Base-by-base conservation (phyloP, 2,113 vertebrate genomes). In the Lampris incognitus region DNA sequence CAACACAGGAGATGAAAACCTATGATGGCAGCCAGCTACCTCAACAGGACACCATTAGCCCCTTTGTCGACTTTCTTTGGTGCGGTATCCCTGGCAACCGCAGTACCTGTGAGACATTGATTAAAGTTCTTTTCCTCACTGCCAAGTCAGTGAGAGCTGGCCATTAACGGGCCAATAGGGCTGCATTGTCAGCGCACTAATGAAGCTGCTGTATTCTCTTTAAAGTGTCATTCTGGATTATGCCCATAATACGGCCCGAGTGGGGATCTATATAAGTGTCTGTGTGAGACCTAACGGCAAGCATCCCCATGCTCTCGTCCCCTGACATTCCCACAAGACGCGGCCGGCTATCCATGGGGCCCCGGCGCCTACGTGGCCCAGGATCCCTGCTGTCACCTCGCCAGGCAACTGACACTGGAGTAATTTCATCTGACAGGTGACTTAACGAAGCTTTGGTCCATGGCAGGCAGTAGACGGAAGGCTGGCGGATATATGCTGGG, bases 351-450 rank as follows among this genome's bases (percentile, higher is more conserved):
- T 59, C 51, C 66, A 70, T 3, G 55, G 80, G 69, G 74, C 72
- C 69, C 42, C 51, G 59, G 82, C 69, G 69, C 86, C 85, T 76
- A 51, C 72, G 13, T 24, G 5, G 75, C 78, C 54, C 64, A 1
- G 79, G 76, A 86, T 73, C 84, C 88, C 88, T 7, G 74, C 77
- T 67, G 76, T 83, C 78, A 57, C 80, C 76, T 76, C 77, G 51
- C 71, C 7, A 44, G 63, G 81, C 84, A 10, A 63, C 76, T 85
- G 85, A 85, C 79, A 80, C 68, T 38, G 67, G 13, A 63, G 84
- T 94, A 89, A 93, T 89, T 90, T 87, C 74, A 83, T 91, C 65
- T 93, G 92, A 92, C 91, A 93, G 89, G 91, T 91, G 89, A 90
- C 86, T 89, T 88, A 90, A 83, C 83, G 79, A 88, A 85, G 90